Base-by-base conservation (phyloP, 2,113 vertebrate genomes). In the Phyllostomus discolor region DNA sequence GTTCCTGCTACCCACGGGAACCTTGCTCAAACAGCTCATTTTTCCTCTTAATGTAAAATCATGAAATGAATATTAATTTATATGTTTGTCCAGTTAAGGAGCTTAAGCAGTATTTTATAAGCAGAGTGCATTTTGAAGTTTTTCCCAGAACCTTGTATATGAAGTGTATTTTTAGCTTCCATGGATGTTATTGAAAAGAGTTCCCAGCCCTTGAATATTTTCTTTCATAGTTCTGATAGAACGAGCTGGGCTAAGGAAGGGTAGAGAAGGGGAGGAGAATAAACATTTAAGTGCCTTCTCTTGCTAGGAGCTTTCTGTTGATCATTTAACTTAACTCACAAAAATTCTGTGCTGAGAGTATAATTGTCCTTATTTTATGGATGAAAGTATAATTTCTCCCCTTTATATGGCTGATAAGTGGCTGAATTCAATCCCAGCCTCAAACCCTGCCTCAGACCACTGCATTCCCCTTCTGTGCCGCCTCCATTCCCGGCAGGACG, bases 91-190 rank as follows among this genome's bases (percentile, higher is more conserved):
- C 43, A 89, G 48, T 7, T 72, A 69, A 67, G 95, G 43, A 59
- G 16, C 41, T 89, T 57, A 59, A 83, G 43, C 24, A 38, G 84
- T 86, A 43, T 83, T 87, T 90, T 72, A 73, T 1, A 75, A 75
- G 52, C 86, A 54, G 38, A 64, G 31, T 33, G 24, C 67, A 75
- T 92, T 95, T 82, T 86, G 64, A 89, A 57, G 22, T 48, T 95
- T 69, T 75, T 43, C 67, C 33, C 1, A 41, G 80, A 85, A 95
- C 20, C 54, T 72, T 84, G 17, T 31, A 15, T 46, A 22, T 11
- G 28, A 82, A 94, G 75, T 72, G 95, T 96, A 84, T 83, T 95
- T 95, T 97, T 87, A 54, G 57, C 7, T 76, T 69, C 28, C 2
- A 4, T 38, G 10, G n/a, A 41, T 87, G 10, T 88, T 66, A n/a